Base-by-base conservation (phyloP, 2,888 invertebrate genomes). In the Acronicta leporina region DNA sequence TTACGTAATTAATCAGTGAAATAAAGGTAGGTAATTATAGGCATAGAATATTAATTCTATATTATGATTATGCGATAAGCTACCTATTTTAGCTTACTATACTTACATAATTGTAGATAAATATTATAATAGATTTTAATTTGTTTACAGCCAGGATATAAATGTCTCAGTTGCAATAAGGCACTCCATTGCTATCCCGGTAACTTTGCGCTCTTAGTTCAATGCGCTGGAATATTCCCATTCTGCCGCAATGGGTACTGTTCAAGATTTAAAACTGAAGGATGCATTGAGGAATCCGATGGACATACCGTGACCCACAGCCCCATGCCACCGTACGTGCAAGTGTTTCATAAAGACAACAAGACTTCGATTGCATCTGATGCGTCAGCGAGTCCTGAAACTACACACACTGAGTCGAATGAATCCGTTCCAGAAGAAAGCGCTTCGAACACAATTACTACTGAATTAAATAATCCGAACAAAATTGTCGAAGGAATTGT, bases 191-290 rank as follows among this genome's bases (percentile, higher is more conserved):
- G 87, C 66, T 86, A 80, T 62, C 70, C 77, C 1, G 80, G 68
- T 8, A 84, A 82, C 50, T 79, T 80, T 16, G 86, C 82, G 10
- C 75, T 87, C 6, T 50, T 82, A 16, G 84, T 85, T 0, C 75
- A 86, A 46, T 87, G 87, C 56, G 77, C 78, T 11, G 84, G 82
- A 0, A 58, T 79, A 3, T 80, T 84, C 25, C 81, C 84, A 5
- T 81, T 71, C 62, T 86, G 86, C 58, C 74, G 81, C 33, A 82
- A 82, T 33, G 87, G 86, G 10, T 80, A 80, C n/a, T 86, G 86
- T 59, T 85, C 85, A 4, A 68, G 76, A 16, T 65, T 61, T 25
- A 80, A 79, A 66, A 73, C 73, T 0, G 77, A 73, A 0, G 82
- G 82, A 54, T 86, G 85, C 57, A 43, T 47, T 7, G 70, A 72